These are phyloP conservation scores for Sinocyclocheilus anshuiensis DNA, from an alignment of 2,113 vertebrate species.

Conservation along the genomic window DNA sequence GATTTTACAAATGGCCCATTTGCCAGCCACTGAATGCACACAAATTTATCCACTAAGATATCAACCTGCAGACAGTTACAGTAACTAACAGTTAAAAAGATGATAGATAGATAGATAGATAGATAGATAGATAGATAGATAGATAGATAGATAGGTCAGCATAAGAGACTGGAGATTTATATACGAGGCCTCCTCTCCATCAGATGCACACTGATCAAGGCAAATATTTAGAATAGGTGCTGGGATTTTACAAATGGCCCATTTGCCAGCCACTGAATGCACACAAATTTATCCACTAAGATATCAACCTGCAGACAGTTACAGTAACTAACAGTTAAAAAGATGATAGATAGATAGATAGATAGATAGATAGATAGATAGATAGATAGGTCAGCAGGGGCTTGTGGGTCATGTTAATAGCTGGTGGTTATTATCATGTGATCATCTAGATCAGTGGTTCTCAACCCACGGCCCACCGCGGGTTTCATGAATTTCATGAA, in stretches of 20 bases:
- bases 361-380: not conserved
- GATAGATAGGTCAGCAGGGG: not conserved
- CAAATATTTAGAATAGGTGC: slow-evolving; percentile 50
- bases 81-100: too few relatives aligned
- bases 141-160: not conserved
- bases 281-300: slow-evolving; percentile 2
- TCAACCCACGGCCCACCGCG: too few relatives aligned
- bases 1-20: slow-evolving; percentile 46
- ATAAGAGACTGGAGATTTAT: slow-evolving; percentile 50
- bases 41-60: not conserved
- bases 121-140: too few relatives aligned
- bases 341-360: too few relatives aligned
- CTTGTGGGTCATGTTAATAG: slow-evolving; percentile 46
- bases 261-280: slow-evolving; percentile 39
- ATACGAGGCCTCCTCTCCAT: slow-evolving; percentile 45
- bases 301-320: not conserved
- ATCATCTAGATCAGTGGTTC: too few relatives aligned
- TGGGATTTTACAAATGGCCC: slow-evolving; percentile 32
- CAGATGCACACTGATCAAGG: slow-evolving; percentile 40
- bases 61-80: not conserved
- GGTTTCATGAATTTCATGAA: too few relatives aligned
- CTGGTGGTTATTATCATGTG: slow-evolving; percentile 59
- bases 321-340: too few relatives aligned
- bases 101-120: not conserved
- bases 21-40: slow-evolving; percentile 25